These are phyloP conservation scores for Takifugu bimaculatus DNA, from an alignment of 2,113 vertebrate genomes.

Conservation along the genomic window DNA sequence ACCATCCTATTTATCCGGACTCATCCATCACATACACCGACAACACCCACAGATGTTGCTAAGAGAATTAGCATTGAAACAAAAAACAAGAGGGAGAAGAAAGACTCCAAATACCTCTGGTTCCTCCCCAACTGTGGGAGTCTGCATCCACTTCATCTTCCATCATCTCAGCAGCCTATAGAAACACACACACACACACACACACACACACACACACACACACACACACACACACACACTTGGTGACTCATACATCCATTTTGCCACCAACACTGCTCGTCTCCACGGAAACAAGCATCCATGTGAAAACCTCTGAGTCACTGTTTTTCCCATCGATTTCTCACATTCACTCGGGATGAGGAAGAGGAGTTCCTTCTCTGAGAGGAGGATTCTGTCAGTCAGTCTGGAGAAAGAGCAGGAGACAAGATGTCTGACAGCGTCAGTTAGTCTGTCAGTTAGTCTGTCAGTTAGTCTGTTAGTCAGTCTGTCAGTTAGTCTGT, in stretches of 20 bases:
- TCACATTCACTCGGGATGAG: no score
- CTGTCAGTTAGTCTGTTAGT: no score
- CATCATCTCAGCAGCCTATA: constrained; percentile 80
- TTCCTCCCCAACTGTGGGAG: constrained; percentile 86
- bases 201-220: no score
- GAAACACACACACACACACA: constrained; percentile 30
- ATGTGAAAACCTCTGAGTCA: constrained; percentile 7
- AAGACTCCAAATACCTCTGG: constrained; percentile 79
- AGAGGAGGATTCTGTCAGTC: no score
- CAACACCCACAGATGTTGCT: background rate
- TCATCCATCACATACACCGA: background rate
- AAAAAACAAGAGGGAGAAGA: background rate
- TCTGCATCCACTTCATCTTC: constrained; percentile 84
- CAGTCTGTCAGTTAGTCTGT: no score
- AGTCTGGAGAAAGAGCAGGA: no score
- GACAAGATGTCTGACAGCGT: no score
- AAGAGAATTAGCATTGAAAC: background rate
- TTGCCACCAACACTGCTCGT: constrained; percentile 3
- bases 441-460: no score
- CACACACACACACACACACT: constrained; percentile 14
- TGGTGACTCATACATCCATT: no score
- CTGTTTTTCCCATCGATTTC: no score
- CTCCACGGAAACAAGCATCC: background rate
- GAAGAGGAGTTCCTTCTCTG: no score
- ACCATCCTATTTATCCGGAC: no score